Base-by-base conservation (phyloP, 2,888 invertebrate genomes). In the Cybosia mesomella region DNA sequence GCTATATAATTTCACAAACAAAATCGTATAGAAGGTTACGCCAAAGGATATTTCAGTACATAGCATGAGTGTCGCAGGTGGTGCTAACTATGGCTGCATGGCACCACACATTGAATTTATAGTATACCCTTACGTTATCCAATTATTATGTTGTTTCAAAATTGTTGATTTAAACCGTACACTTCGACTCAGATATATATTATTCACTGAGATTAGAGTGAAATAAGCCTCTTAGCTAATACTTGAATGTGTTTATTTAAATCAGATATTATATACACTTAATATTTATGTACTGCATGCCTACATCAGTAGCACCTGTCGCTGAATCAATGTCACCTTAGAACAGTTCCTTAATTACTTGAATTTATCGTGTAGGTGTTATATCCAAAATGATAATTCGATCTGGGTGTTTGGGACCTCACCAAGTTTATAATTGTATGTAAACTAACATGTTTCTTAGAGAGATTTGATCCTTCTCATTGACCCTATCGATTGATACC, bases 41-140 rank as follows among this genome's bases (percentile, higher is more conserved):
- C 58, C 2, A 10, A 4, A 24, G 55, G 28, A 58, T 39, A 24
- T 36, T 43, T 21, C 8, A 57, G n/a, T 21, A 5, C n/a, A 63
- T 63, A 24, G 58, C 43, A 28, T 13, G 49, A 49, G 54, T 49
- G 75, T 22, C 71, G 36, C 79, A 79, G 79, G 79, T 79, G 79
- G 28, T 9, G 24, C 43, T 74, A 80, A 79, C 72, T 80, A 65
- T 73, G 66, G 63, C 64, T 64, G n/a, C 67, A 59, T 68, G 61
- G 72, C 68, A 58, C 65, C 71, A 74, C 75, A 75, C 61, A 70
- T 64, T 54, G 66, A 71, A 80, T 79, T 79, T 79, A 79, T 80
- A 36, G 79, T 65, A 67, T 21, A 55, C 43, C 68, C 64, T 57
- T 11, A 64, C 36, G 36, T 5, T 61, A 54, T 49, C 34, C 11